Evolutionary conservation across 2,113 vertebrate genomes (phyloP).

Genomic region (Naja naja): DNA sequence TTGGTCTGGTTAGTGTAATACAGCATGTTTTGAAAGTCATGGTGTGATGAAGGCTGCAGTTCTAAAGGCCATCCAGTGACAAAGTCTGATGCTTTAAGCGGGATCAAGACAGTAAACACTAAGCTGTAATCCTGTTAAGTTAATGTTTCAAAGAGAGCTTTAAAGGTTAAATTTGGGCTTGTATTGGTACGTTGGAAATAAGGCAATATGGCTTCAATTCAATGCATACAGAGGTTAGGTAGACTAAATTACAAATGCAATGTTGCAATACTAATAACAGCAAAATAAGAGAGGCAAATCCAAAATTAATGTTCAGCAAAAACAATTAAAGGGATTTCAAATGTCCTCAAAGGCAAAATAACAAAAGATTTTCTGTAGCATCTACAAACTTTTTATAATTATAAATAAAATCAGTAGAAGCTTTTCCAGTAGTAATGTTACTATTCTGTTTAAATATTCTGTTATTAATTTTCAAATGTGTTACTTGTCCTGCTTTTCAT

Average conservation of each 20-base stretch:
- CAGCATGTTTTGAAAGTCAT: neutral
- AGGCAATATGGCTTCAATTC: neutral
- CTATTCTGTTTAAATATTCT: neutral
- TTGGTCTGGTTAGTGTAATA: neutral
- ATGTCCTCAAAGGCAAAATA: neutral
- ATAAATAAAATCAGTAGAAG: neutral
- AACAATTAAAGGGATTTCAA: neutral
- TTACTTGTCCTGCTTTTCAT: neutral
- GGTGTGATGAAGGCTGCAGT: neutral
- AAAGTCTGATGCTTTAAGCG: neutral
- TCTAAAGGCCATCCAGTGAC: neutral
- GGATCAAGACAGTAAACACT: neutral
- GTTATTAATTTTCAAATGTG: neutral
- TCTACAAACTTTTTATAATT: neutral
- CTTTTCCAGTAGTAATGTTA: neutral
- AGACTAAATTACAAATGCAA: neutral
- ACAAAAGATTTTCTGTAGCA: neutral
- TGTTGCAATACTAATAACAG: neutral
- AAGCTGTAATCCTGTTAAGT: conserved; percentile 27
- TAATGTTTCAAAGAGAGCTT: conserved; percentile 35
- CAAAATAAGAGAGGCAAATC: neutral
- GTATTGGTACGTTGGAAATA: neutral
- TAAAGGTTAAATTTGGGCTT: conserved; percentile 27
- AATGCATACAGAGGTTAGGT: neutral
- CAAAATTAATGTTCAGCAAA: neutral